Base-by-base conservation (phyloP, 37 sponge, comb jelly and placozoan species). In the Eunapius fragilis region DNA sequence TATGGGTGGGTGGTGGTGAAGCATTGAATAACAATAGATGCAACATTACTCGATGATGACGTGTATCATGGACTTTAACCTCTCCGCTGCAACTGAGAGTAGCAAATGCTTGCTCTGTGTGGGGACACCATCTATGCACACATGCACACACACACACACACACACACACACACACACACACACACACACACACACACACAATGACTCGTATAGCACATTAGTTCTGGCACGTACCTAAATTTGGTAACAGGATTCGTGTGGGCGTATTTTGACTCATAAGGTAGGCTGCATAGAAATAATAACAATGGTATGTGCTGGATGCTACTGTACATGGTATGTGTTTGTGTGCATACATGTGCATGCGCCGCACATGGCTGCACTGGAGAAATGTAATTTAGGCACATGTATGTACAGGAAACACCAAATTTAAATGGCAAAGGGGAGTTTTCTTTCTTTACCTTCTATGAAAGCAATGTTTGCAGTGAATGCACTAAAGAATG, bases 61-160 rank as follows among this genome's bases (percentile, higher is more conserved):
- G 77, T 2, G 27, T 50, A 69, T 91, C 83, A 30, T 91, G 91
- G 0, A 91, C 81, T 78, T 86, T 86, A 31, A 91, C 67, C 78
- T 91, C 77, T 22, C 38, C 68, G 14, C 72, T 67, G 14, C 68
- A 69, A 26, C 91, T 82, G 19, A 91, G 23, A 6, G 91, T 91
- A n/a, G 87, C 82, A 77, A 91, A 91, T 45, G 86, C 70, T 7
- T 71, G 26, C 24, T 78, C 83, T 73, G 83, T 86, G 31, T 71
- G 49, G 30, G 73, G 28, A 37, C 87, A 91, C 91, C 91, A 91
- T 23, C 87, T 86, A 41, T 41, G 41, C 41, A 41, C 41, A 6
- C 41, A 41, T 6, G 6, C 41, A 41, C 41, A 41, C 41, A 41
- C 41, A 41, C 41, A 41, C 41, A 41, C 41, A 41, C 41, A 41